Base-by-base conservation (phyloP, 2,888 invertebrate species). In the Cataglyphis rosenhaueri region DNA sequence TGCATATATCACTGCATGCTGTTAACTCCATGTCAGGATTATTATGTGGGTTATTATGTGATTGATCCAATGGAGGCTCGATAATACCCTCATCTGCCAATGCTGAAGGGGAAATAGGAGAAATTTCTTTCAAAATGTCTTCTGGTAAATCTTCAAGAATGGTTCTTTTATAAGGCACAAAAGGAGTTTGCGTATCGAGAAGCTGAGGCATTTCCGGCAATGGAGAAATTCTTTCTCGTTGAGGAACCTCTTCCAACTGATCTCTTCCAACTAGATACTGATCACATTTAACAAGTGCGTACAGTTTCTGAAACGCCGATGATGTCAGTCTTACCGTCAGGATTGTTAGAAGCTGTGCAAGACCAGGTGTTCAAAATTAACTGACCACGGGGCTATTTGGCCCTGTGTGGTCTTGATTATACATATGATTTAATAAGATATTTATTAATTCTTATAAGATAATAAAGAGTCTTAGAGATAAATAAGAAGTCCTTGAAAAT, bases 321-420 rank as follows among this genome's bases (percentile, higher is more conserved):
- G 48, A 64, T 32, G 82, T 84, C 68, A 66, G 25, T 9, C 3
- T 66, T 71, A 65, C 74, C 76, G 48, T 87, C 66, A 85, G 73
- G 61, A 68, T 65, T 62, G 85, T 87, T 64, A 76, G 83, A 38
- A 81, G 86, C 92, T 92, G 86, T 59, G 71, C 66, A 90, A 65
- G 85, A 78, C 89, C 86, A 90, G 66, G 87, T 84, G 70, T 90
- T 81, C 76, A 89, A 87, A 81, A 89, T 92, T 91, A 92, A 91
- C 91, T 91, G 87, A 86, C 86, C 89, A 85, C 48, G 89, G 89
- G 71, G 89, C 86, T 87, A 70, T 64, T 75, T 83, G 73, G 83
- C 87, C 90, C 87, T 89, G 48, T 52, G 15, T 52, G 91, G 62
- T 81, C 68, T 81, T 61, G 59, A 25, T 78, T 70, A 70, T n/a